Conservation (phyloP, 2,888 invertebrate genomes). For the Scaptodrosophila latifasciaeformis region DNA sequence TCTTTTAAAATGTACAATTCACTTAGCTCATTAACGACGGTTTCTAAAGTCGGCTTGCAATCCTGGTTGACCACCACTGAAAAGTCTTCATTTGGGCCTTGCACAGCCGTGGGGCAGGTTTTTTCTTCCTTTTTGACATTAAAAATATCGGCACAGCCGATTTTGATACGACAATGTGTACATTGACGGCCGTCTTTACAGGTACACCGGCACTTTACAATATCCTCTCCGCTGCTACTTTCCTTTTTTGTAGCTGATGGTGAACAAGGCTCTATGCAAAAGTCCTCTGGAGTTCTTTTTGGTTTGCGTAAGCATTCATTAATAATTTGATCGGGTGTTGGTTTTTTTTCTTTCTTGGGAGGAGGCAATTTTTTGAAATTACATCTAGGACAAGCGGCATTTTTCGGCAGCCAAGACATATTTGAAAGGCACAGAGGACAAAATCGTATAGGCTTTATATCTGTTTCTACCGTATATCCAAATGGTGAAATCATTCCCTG, state of each 20-base stretch:
- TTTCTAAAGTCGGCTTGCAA: constrained; percentile 61
- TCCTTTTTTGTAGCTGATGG: background rate
- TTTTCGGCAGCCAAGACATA: constrained; percentile 73
- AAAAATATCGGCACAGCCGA: constrained; percentile 60
- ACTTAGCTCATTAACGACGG: constrained; percentile 47
- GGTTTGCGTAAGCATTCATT: constrained; percentile 44
- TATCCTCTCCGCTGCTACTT: background rate
- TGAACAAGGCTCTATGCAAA: constrained; percentile 21
- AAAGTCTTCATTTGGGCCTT: constrained; percentile 38
- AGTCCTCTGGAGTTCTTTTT: background rate
- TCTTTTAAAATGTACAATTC: background rate
- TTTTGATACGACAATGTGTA: constrained; percentile 67
- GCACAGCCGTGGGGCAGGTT: constrained; percentile 32
- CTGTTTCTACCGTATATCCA: constrained; percentile 18
- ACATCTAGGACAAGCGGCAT: constrained; percentile 72
- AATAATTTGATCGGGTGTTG: constrained; percentile 61
- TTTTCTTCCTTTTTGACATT: constrained; percentile 16
- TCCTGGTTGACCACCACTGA: constrained; percentile 46
- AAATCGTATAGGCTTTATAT: constrained; percentile 46
- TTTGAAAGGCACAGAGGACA: constrained; percentile 69
- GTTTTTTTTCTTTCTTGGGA: constrained; percentile 49
- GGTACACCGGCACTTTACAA: background rate
- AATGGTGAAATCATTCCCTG: constrained; percentile 26
- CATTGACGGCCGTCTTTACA: constrained; percentile 66
- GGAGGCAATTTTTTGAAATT: no score